Conservation (phyloP, 2,113 vertebrate genomes). For the Odontesthes bonariensis region DNA sequence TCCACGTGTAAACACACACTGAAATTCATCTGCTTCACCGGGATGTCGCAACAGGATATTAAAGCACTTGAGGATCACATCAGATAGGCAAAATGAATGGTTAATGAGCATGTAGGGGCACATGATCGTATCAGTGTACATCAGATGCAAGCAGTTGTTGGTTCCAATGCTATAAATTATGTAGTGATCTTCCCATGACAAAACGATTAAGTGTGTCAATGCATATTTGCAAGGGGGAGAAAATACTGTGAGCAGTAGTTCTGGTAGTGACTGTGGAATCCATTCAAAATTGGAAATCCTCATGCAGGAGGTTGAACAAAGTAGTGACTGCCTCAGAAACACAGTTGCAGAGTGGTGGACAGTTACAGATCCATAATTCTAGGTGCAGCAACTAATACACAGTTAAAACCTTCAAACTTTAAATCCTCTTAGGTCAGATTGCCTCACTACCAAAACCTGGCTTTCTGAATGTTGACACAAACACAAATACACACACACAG, state of each 20-base stretch:
- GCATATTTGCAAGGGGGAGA: not conserved
- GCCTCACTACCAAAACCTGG: constrained; percentile 1
- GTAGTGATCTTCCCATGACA: constrained; percentile 8
- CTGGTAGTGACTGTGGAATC: constrained; percentile 22
- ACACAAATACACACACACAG: constrained; percentile 39
- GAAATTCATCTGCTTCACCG: constrained; percentile 3
- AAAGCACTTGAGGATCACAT: constrained; percentile 46
- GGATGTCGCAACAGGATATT: constrained; percentile 72
- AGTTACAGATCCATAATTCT: not conserved
- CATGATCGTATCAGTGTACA: constrained; percentile 19
- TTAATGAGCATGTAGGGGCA: constrained; percentile 29
- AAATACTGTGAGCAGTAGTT: constrained; percentile 1
- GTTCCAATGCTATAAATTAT: constrained; percentile 8
- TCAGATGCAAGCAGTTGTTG: constrained; percentile 21
- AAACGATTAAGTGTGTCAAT: constrained; percentile 10
- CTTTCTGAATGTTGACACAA: constrained; percentile 28
- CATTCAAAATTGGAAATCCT: constrained; percentile 30
- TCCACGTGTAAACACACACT: not conserved
- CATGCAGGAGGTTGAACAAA: constrained; percentile 20
- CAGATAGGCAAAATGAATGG: constrained; percentile 40
- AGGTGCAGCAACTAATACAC: constrained; percentile 5
- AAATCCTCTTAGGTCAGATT: constrained; percentile 18
- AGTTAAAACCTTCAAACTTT: constrained; percentile 32
- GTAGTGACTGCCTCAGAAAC: not conserved
- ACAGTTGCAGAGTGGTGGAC: not conserved